These are phyloP conservation scores for Coendou prehensilis DNA, from an alignment of 2,797 vertebrate genomes.

Conservation along the genomic window DNA sequence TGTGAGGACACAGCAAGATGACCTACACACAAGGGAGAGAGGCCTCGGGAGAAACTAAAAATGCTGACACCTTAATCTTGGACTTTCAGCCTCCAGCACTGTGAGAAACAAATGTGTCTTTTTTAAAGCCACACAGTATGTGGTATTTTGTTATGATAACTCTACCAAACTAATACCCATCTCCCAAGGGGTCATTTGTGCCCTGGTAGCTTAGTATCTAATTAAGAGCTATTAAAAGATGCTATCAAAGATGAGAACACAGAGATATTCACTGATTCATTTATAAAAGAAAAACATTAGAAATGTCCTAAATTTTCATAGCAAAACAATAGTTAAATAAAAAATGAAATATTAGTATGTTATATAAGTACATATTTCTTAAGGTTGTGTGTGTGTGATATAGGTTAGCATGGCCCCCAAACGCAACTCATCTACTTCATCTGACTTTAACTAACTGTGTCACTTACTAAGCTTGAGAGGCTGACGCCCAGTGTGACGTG, in stretches of 20 bases:
- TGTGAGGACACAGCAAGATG: too few relatives aligned
- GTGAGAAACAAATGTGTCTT: neutral
- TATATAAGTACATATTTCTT: neutral
- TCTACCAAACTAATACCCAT: neutral
- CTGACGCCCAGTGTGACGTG: neutral
- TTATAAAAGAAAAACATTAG: constrained; percentile 44
- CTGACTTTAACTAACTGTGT: neutral
- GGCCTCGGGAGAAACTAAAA: neutral
- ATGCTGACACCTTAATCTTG: neutral
- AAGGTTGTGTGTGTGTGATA: neutral
- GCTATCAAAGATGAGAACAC: constrained; percentile 7
- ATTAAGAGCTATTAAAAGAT: neutral
- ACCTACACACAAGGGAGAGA: neutral
- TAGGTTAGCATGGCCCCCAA: neutral
- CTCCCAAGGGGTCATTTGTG: neutral
- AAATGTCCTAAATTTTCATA: neutral
- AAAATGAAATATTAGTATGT: neutral
- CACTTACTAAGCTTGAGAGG: neutral
- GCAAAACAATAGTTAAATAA: constrained; percentile 25
- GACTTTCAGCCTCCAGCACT: neutral
- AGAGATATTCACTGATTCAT: neutral
- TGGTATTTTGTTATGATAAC: neutral
- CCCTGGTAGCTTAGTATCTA: neutral
- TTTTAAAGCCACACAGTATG: neutral
- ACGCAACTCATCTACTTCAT: neutral